Evolutionary conservation across 2,797 vertebrate species (phyloP), one percentile per base, ranked within the genome.

Genomic region (Oreochromis mossambicus): DNA sequence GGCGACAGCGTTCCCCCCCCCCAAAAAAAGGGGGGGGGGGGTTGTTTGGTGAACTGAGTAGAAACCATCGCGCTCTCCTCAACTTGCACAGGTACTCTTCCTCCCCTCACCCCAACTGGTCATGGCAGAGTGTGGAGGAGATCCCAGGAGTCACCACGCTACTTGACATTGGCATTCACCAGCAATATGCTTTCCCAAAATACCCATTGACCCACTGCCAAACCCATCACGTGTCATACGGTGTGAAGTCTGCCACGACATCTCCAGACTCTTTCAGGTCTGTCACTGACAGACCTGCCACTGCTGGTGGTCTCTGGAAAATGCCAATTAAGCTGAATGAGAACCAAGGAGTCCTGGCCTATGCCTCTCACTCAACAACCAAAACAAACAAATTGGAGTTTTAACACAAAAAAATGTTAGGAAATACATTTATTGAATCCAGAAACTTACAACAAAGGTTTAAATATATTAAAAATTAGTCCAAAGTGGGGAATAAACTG

Each of bases 371-470:
- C 41, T 43, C 21, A 63, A 63, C 32, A 73, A 73, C 4, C 9
- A 29, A 73, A 48, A 48, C 9, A 73, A 73, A 48, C 24, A 19
- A 48, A 55, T 32, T 5, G 4, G 3, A 34, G 10, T 75, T 21
- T 86, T 9, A 50, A 8, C 32, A 36, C 58, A n/a, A 36, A 11
- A 19, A 12, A 75, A 32, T 7, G 17, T 21, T 51, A 38, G 83
- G 21, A 90, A 86, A 93, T 52, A 84, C 56, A 83, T 96, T 96
- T 95, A 95, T 95, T 96, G 75, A 73, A 91, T 90, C 87, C n/a
- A 93, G 68, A 77, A 89, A 84, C 52, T 26, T 34, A 77, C 50
- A 77, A 82, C 77, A 75, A 68, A 82, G 87, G 6, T 7, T 73
- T 70, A 87, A 43, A 90, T 58, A 79, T 68, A 82, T 80, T 84